phyloP scores from a whole-genome alignment of 2,797 vertebrate species.

The Sciaenops ocellatus region DNA sequence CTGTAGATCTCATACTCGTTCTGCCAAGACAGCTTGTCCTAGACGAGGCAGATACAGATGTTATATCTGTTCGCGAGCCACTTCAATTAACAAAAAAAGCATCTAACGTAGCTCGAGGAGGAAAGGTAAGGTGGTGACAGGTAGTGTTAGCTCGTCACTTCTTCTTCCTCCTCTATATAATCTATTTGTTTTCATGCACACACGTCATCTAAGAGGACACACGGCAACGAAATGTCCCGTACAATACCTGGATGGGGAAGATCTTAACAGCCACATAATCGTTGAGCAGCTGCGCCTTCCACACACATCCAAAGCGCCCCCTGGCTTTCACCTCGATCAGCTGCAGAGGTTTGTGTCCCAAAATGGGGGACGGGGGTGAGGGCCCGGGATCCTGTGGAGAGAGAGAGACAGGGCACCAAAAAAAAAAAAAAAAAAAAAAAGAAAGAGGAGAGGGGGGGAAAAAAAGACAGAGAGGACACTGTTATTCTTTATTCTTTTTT shows the following conservation, averaged over 20 bases:
- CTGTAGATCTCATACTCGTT: slow-evolving; percentile 98
- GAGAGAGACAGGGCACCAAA: neutral
- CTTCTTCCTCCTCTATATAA: no score
- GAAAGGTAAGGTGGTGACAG: neutral
- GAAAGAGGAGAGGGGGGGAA: neutral
- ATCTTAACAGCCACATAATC: slow-evolving; percentile 97
- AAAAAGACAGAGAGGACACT: neutral
- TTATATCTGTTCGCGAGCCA: neutral
- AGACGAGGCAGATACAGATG: slow-evolving; percentile 24
- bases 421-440: neutral
- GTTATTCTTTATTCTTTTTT: slow-evolving; percentile 42
- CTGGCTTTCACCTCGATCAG: slow-evolving; percentile 96
- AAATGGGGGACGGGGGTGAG: slow-evolving; percentile 91
- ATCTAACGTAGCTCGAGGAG: neutral
- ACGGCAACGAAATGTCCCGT: neutral
- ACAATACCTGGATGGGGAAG: slow-evolving; percentile 95
- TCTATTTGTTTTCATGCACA: no score
- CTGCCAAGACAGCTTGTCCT: slow-evolving; percentile 99
- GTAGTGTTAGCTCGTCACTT: neutral
- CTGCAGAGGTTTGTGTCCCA: slow-evolving; percentile 96
- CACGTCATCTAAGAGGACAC: neutral
- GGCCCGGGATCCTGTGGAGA: slow-evolving; percentile 91
- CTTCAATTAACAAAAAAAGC: neutral
- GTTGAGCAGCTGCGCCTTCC: slow-evolving; percentile 96
- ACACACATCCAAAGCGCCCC: slow-evolving; percentile 97